These are phyloP conservation scores for Trichopoda pennipes DNA, from an alignment of 2,888 invertebrate genomes.

Conservation along the genomic window DNA sequence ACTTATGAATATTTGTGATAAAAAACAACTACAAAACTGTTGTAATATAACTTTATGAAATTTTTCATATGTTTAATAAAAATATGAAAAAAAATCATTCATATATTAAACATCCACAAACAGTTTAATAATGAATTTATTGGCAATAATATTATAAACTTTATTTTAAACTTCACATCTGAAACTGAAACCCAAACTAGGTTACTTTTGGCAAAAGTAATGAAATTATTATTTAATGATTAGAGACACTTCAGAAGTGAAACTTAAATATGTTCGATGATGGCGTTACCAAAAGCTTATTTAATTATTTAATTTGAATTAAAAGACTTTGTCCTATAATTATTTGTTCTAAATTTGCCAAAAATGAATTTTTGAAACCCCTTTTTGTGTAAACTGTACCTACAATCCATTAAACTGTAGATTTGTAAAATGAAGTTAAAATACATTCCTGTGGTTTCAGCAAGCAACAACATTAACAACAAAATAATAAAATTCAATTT, in stretches of 20 bases:
- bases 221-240: no score
- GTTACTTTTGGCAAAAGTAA: no score
- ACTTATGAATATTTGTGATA: constrained; percentile 55
- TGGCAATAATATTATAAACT: constrained; percentile 2
- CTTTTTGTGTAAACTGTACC: neutral
- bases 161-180: no score
- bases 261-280: no score
- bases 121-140: constrained; percentile 57
- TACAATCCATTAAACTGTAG: neutral
- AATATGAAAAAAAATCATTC: neutral
- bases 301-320: no score
- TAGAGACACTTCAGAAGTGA: no score
- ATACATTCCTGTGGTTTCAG: constrained; percentile 38
- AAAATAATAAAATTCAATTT: constrained; percentile 30
- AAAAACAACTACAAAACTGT: constrained; percentile 24
- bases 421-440: neutral
- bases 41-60: constrained; percentile 11
- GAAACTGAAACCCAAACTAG: no score
- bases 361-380: no score
- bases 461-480: constrained; percentile 12
- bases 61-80: neutral
- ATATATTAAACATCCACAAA: constrained; percentile 31
- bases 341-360: no score
- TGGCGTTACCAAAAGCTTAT: no score
- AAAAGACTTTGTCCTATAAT: no score